Conservation (phyloP, 2,113 vertebrate genomes). For the Laterallus jamaicensis region DNA sequence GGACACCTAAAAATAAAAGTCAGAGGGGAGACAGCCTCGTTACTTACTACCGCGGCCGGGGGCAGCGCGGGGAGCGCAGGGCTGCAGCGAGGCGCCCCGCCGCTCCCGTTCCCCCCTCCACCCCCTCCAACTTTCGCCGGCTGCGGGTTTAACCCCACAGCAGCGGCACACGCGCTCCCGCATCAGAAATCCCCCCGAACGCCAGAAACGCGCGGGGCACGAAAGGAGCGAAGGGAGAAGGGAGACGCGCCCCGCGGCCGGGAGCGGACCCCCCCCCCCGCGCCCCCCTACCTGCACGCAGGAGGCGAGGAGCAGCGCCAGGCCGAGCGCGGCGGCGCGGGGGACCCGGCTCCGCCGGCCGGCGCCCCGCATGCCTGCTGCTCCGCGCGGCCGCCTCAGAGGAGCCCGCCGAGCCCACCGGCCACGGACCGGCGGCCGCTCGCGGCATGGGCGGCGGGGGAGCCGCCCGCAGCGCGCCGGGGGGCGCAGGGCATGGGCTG, state of each 20-base stretch:
- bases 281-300: conserved; percentile 75
- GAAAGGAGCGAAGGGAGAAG: background rate
- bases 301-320: conserved; percentile 70
- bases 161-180: too few relatives aligned
- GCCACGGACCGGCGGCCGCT: too few relatives aligned
- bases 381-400: too few relatives aligned
- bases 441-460: too few relatives aligned
- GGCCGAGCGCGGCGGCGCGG: conserved; percentile 48
- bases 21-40: conserved; percentile 5
- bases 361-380: conserved; percentile 56
- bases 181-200: too few relatives aligned
- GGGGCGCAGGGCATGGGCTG: conserved; percentile 26
- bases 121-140: background rate
- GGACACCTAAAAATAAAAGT: conserved; percentile 84
- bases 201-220: background rate
- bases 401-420: too few relatives aligned
- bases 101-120: background rate
- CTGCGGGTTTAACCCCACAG: background rate
- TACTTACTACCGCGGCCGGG: conserved; percentile 51
- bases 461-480: too few relatives aligned
- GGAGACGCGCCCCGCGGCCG: background rate
- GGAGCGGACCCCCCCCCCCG: background rate
- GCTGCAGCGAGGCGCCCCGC: background rate
- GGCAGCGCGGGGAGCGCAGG: background rate
- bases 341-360: conserved; percentile 50